Percentiles rank a stretch among this genome's conserved stretches.
These are phyloP conservation scores for Galaxea fascicularis DNA, from an alignment of 92 coral and sea anemone genomes.

Conservation along the genomic window DNA sequence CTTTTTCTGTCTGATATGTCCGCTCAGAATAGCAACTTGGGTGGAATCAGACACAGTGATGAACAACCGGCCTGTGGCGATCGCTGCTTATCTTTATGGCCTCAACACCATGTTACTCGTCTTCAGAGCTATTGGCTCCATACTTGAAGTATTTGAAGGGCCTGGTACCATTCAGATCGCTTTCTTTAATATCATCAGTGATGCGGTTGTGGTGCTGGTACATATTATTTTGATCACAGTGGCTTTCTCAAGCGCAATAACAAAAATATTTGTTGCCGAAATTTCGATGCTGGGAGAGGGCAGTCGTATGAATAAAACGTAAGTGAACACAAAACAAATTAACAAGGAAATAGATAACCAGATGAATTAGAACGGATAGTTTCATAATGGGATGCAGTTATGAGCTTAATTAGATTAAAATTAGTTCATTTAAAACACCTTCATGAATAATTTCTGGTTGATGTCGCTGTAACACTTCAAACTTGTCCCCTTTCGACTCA, in stretches of 20 bases:
- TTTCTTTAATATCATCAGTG: not conserved
- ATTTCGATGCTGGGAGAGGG: too few relatives aligned
- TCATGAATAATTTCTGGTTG: too few relatives aligned
- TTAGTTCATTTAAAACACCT: too few relatives aligned
- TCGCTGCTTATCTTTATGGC: not conserved
- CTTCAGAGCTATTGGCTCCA: not conserved
- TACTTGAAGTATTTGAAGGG: not conserved
- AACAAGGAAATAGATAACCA: too few relatives aligned
- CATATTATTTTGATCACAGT: not conserved
- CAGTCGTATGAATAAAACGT: not conserved
- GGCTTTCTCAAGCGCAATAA: not conserved
- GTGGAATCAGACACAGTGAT: not conserved
- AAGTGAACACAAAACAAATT: not conserved
- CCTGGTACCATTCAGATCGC: conserved; percentile 1
- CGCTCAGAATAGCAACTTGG: not conserved
- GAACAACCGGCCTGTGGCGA: not conserved
- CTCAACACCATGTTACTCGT: not conserved
- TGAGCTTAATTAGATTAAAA: too few relatives aligned
- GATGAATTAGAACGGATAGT: too few relatives aligned
- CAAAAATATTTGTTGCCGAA: not conserved
- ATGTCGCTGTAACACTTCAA: too few relatives aligned
- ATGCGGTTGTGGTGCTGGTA: not conserved
- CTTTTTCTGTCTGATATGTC: not conserved
- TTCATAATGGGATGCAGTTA: too few relatives aligned
- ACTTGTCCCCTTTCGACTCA: too few relatives aligned